Conservation (phyloP, 2,888 invertebrate species). For the Polydrusus tereticollis region DNA sequence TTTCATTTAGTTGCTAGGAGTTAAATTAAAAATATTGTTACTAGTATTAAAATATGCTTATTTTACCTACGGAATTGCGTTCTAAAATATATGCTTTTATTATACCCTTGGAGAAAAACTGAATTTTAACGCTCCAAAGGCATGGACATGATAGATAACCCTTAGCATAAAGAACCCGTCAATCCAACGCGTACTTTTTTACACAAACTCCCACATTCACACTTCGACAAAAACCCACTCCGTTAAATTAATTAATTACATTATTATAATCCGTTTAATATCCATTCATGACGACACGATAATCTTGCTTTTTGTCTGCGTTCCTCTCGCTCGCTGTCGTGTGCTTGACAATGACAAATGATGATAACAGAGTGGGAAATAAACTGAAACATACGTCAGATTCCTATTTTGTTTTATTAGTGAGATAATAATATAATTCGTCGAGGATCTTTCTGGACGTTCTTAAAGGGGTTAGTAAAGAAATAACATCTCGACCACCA, state of each 20-base stretch:
- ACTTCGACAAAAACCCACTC: conserved; percentile 22
- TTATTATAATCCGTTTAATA: conserved; percentile 41
- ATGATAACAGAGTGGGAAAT: conserved; percentile 30
- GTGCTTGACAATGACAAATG: conserved; percentile 39
- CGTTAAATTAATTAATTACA: conserved; percentile 43
- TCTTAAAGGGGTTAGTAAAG: not conserved
- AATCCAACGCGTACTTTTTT: not conserved
- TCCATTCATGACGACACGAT: conserved; percentile 47
- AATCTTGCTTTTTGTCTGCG: conserved; percentile 43
- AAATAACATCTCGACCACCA: not conserved
- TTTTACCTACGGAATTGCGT: too few relatives aligned
- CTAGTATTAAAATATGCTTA: too few relatives aligned
- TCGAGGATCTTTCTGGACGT: not conserved
- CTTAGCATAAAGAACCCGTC: not conserved
- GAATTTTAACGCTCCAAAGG: too few relatives aligned
- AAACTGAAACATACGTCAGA: conserved; percentile 9
- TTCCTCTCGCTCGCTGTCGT: conserved; percentile 7
- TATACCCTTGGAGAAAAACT: too few relatives aligned
- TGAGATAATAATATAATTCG: not conserved
- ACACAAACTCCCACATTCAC: not conserved
- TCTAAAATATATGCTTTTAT: too few relatives aligned
- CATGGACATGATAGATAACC: too few relatives aligned
- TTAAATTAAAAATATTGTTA: too few relatives aligned
- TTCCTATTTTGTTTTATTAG: conserved; percentile 6
- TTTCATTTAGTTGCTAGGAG: too few relatives aligned